A percentile compares a stretch with the other conserved stretches of the same genome.
phyloP scores from a whole-genome alignment of 2,888 invertebrate species.

The Phengaris arion region DNA sequence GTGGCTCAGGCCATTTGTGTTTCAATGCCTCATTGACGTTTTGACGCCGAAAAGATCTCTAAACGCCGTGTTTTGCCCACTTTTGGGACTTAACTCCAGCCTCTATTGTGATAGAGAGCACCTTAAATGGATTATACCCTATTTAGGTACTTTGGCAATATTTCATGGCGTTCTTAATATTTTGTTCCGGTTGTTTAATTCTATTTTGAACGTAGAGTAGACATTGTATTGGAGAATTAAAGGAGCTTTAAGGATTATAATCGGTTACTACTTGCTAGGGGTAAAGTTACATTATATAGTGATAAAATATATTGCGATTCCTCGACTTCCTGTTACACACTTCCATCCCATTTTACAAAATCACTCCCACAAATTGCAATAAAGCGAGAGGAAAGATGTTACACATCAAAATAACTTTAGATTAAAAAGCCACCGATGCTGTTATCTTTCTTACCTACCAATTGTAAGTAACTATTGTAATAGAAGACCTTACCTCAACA shows the following conservation, averaged over 20 bases:
- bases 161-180: constrained; percentile 47
- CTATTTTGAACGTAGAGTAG: background rate
- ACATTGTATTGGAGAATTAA: background rate
- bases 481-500: background rate
- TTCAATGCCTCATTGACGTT: constrained; percentile 69
- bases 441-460: background rate
- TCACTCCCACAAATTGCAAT: no score
- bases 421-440: background rate
- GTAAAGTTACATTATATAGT: background rate
- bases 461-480: background rate
- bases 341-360: no score
- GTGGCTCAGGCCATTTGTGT: constrained; percentile 65
- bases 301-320: no score
- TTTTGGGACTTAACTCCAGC: constrained; percentile 34
- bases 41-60: constrained; percentile 62
- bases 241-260: background rate
- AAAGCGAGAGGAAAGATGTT: no score
- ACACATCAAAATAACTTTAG: no score
- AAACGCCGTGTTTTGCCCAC: constrained; percentile 54
- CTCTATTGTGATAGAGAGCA: constrained; percentile 25
- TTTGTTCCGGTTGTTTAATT: constrained; percentile 28
- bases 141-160: constrained; percentile 40
- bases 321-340: no score
- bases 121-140: constrained; percentile 22
- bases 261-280: background rate